A percentile compares a stretch with the other conserved stretches of the same genome.
Conservation (phyloP, 2,113 vertebrate species). For the Silurus glanis region DNA sequence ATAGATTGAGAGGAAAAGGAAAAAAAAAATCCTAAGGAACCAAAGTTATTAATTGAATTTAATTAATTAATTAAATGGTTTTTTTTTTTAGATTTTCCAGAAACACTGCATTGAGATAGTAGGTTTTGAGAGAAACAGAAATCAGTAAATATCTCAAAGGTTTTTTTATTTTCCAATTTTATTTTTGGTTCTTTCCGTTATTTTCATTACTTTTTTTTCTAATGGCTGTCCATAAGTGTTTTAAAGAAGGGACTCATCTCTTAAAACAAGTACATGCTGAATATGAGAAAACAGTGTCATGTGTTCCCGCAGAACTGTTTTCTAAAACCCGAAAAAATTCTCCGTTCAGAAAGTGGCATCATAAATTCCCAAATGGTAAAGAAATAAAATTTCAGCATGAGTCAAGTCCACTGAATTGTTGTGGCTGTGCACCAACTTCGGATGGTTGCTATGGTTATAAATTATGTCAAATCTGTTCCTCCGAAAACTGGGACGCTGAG, state of each 20-base stretch:
- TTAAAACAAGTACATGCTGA: not conserved
- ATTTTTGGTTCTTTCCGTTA: too few relatives aligned
- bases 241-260: not conserved
- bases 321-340: not conserved
- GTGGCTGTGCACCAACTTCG: constrained; percentile 50
- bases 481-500: constrained; percentile 49
- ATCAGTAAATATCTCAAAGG: not conserved
- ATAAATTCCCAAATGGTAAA: not conserved
- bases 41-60: not conserved
- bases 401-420: constrained; percentile 25
- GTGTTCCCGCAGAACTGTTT: not conserved
- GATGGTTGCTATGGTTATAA: constrained; percentile 56
- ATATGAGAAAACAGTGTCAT: too few relatives aligned
- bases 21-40: too few relatives aligned
- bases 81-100: not conserved
- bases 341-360: not conserved
- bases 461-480: constrained; percentile 50
- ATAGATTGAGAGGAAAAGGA: too few relatives aligned
- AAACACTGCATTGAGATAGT: not conserved
- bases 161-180: not conserved
- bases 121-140: not conserved
- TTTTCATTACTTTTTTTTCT: too few relatives aligned
- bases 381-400: constrained; percentile 10
- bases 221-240: not conserved
- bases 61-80: not conserved